A percentile compares a stretch with the other conserved stretches of the same genome.
These are phyloP conservation scores for Pluvianellus socialis DNA, from an alignment of 2,113 vertebrate species.

Conservation along the genomic window DNA sequence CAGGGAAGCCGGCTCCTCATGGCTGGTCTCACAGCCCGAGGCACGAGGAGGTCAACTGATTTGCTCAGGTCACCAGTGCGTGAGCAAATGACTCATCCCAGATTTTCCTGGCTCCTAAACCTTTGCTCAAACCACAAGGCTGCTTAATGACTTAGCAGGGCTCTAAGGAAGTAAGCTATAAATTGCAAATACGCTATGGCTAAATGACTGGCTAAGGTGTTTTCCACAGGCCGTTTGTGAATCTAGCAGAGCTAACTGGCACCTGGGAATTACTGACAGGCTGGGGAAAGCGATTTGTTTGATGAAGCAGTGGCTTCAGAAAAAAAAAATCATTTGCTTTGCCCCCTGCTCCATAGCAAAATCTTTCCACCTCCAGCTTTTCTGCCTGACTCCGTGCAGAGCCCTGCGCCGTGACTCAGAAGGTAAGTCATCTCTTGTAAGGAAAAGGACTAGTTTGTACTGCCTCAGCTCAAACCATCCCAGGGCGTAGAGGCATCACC, in stretches of 20 bases:
- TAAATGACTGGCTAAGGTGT: neutral
- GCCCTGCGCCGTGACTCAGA: neutral
- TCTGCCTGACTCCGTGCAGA: neutral
- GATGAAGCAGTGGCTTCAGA: neutral
- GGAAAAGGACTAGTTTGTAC: neutral
- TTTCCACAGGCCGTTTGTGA: neutral
- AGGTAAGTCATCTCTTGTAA: neutral
- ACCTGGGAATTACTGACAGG: neutral
- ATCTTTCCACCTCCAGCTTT: neutral
- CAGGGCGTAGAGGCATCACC: accelerated
- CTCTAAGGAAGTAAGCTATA: neutral
- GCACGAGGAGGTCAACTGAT: neutral
- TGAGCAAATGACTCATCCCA: constrained; percentile 17
- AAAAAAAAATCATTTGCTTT: neutral
- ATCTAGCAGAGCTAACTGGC: neutral
- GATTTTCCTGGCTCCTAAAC: constrained; percentile 20
- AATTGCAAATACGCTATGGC: neutral
- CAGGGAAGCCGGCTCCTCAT: neutral
- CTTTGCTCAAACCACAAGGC: constrained; percentile 12
- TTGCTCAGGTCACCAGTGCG: neutral
- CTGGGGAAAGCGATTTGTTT: accelerated
- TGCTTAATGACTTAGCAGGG: constrained; percentile 22
- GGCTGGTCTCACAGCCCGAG: neutral
- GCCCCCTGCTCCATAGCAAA: neutral
- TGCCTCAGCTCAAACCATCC: neutral